Evolutionary conservation across 2,113 vertebrate species (phyloP).

Genomic region (Nematolebias whitei): DNA sequence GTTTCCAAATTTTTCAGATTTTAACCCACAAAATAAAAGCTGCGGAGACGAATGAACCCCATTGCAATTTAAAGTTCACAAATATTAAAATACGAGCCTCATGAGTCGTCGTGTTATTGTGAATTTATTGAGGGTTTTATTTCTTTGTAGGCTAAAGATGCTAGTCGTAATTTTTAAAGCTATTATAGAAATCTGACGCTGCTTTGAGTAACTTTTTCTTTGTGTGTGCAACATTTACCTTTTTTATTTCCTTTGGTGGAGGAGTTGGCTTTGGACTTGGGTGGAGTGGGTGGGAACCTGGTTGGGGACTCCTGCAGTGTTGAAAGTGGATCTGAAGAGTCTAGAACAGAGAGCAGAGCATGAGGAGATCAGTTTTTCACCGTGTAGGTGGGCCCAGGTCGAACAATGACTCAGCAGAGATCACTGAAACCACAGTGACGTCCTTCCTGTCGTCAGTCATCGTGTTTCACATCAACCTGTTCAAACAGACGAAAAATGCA

Average conservation of each 20-base stretch:
- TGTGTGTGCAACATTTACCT: slow-evolving; percentile 36
- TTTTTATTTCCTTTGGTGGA: slow-evolving; percentile 58
- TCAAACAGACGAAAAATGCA: slow-evolving; percentile 1
- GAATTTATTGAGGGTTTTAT: too few species aligned
- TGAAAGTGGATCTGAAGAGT: slow-evolving; percentile 84
- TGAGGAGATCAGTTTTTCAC: neutral
- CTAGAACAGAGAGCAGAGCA: slow-evolving; percentile 72
- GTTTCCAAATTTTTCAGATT: too few species aligned
- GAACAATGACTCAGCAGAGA: neutral
- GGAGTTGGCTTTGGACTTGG: slow-evolving; percentile 84
- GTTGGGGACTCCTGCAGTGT: slow-evolving; percentile 85
- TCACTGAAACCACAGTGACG: neutral
- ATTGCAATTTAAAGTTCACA: too few species aligned
- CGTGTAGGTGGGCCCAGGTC: slow-evolving; percentile 1
- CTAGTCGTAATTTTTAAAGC: too few species aligned
- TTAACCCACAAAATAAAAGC: too few species aligned
- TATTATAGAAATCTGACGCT: too few species aligned
- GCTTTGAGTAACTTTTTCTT: too few species aligned
- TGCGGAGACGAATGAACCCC: too few species aligned
- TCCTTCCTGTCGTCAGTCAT: neutral
- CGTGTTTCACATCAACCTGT: neutral
- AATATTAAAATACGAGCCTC: too few species aligned
- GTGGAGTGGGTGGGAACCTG: slow-evolving; percentile 84
- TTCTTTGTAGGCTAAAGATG: too few species aligned
- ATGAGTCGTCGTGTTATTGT: too few species aligned